Evolutionary conservation across 30 jellyfish, hydroid and myxozoan species (phyloP).

Genomic region (Mastigias papua): DNA sequence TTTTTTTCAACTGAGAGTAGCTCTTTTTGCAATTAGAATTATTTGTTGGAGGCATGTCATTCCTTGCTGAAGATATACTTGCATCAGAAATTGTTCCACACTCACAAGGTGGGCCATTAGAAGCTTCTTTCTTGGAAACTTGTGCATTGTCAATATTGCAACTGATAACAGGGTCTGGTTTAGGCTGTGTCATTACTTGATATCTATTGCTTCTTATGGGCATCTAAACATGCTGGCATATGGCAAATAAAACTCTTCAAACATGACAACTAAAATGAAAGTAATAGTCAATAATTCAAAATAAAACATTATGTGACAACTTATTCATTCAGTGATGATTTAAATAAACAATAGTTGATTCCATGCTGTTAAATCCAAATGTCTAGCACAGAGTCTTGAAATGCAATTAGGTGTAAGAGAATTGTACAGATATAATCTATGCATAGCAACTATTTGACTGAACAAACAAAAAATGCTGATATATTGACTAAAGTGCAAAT

Average conservation of each 20-base stretch:
- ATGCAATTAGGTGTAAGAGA: no score
- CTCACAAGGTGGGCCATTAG: constrained; percentile 5
- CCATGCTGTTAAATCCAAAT: no score
- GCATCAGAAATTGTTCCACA: constrained; percentile 35
- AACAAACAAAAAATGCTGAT: no score
- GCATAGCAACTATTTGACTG: no score
- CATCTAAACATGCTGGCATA: background rate
- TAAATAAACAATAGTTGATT: no score
- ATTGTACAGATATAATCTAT: no score
- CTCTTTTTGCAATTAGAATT: constrained; percentile 51
- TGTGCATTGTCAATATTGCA: background rate
- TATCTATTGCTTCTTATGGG: background rate
- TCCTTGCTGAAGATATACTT: background rate
- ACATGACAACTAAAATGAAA: no score
- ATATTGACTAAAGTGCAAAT: no score
- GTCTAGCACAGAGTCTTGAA: no score
- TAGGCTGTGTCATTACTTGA: constrained; percentile 40
- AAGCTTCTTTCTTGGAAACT: background rate
- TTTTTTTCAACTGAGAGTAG: constrained; percentile 57
- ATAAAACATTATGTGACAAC: no score
- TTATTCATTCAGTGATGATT: no score
- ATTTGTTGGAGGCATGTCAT: background rate
- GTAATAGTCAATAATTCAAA: no score
- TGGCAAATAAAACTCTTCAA: background rate
- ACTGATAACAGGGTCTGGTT: background rate